phyloP scores from a whole-genome alignment of 2,888 invertebrate genomes.

The Brenthis daphne region DNA sequence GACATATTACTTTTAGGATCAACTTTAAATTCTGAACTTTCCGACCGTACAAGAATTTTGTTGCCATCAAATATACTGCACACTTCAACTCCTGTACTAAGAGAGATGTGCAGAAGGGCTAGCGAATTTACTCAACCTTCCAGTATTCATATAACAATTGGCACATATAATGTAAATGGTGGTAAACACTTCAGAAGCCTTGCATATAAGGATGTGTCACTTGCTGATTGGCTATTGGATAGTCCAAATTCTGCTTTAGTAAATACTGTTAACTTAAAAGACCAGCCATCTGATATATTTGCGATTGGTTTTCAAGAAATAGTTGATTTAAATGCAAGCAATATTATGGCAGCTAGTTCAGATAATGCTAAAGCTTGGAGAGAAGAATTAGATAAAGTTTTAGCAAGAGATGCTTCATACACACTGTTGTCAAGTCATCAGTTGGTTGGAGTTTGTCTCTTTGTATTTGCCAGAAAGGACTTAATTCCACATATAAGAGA shows the following conservation, averaged over 20 bases:
- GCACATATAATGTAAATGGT: slow-evolving; percentile 99
- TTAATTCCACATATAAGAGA: slow-evolving; percentile 94
- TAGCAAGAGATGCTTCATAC: slow-evolving; percentile 93
- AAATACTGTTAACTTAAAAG: slow-evolving; percentile 72
- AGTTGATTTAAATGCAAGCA: slow-evolving; percentile 98
- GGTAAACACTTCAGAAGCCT: slow-evolving; percentile 99
- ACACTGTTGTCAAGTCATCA: slow-evolving; percentile 96
- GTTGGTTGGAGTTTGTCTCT: slow-evolving; percentile 98
- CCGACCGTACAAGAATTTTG: slow-evolving; percentile 94
- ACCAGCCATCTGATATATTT: slow-evolving; percentile 93
- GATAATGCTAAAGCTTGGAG: slow-evolving; percentile 98
- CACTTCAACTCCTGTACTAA: slow-evolving; percentile 90
- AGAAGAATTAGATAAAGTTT: slow-evolving; percentile 94
- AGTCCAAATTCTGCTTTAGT: slow-evolving; percentile 83
- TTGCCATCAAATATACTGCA: slow-evolving; percentile 94
- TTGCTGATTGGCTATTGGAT: slow-evolving; percentile 95
- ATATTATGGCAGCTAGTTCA: slow-evolving; percentile 96
- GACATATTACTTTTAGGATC: slow-evolving; percentile 96
- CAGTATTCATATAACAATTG: slow-evolving; percentile 91
- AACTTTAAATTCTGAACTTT: slow-evolving; percentile 93
- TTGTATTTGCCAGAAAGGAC: slow-evolving; percentile 95
- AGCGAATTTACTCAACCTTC: slow-evolving; percentile 88
- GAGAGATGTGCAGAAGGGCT: slow-evolving; percentile 92
- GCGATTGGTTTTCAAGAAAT: slow-evolving; percentile 99
- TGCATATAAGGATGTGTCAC: slow-evolving; percentile 93